phyloP scores from a whole-genome alignment of 2,888 invertebrate species.

The Drosophila aldrichi region DNA sequence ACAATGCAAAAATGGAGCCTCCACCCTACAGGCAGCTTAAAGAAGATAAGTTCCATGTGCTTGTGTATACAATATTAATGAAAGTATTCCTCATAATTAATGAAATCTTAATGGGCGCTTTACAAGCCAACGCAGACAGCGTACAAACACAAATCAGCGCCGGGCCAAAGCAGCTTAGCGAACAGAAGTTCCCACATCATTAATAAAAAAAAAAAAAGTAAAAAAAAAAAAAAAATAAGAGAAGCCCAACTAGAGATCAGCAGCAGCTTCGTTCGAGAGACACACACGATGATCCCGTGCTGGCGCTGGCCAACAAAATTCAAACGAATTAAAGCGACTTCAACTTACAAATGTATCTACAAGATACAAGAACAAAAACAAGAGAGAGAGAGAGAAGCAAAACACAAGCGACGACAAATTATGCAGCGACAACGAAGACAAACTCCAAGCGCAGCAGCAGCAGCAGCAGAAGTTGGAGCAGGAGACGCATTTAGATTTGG shows the following conservation, averaged over 20 bases:
- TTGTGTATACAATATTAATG: conserved; percentile 65
- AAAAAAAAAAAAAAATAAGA: conserved; percentile 19
- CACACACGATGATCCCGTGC: conserved; percentile 69
- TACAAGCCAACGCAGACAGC: conserved; percentile 48
- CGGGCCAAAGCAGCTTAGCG: conserved; percentile 30
- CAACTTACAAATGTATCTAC: conserved; percentile 79
- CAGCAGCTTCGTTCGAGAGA: conserved; percentile 33
- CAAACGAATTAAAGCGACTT: conserved; percentile 70
- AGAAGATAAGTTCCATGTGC: conserved; percentile 31
- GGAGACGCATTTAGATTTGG: conserved; percentile 12
- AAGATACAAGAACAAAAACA: conserved; percentile 53
- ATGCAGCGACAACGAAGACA: conserved; percentile 65
- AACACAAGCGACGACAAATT: conserved; percentile 73
- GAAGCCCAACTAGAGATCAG: conserved; percentile 30
- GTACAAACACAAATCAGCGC: conserved; percentile 41
- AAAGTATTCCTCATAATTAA: conserved; percentile 73
- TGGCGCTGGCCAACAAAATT: conserved; percentile 63
- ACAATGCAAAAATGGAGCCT: conserved; percentile 34
- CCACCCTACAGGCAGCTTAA: conserved; percentile 21
- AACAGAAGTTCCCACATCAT: conserved; percentile 82
- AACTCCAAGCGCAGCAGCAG: conserved; percentile 31
- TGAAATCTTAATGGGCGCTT: conserved; percentile 67
- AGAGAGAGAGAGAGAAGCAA: conserved; percentile 10
- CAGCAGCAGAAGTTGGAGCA: background rate
- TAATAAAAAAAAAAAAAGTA: conserved; percentile 60